Base-by-base conservation (phyloP, 1,140 invertebrate genomes). In the Saccostrea cuccullata region DNA sequence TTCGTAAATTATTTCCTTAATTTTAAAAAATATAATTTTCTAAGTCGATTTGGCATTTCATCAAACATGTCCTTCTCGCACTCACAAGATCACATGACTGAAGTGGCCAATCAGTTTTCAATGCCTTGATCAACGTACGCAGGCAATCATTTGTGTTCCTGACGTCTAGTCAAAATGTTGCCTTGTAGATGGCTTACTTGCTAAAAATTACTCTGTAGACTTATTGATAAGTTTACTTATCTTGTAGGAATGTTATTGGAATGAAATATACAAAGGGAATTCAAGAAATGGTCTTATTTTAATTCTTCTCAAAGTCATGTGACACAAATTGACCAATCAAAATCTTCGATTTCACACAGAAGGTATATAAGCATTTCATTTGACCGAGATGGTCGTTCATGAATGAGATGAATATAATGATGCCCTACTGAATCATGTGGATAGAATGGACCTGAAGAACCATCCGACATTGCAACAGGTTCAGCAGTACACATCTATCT, bases 381-480 rank as follows among this genome's bases (percentile, higher is more conserved):
- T 86, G 55, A 82, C 89, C 89, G 87, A 86, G 89, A 90, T 88
- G 89, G 89, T 90, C 87, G 89, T 56, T 86, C 90, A 93, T 92
- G 91, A 91, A 91, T 89, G 90, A 92, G 90, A 92, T 91, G 87
- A 91, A 93, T 87, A 90, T 89, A 89, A 89, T 90, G 90, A 90
- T 91, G 91, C 90, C 92, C 87, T 90, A 88, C 90, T 90, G 89
- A 94, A 95, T 95, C 94, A 91, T 89, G 90, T 90, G 82, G 89
- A 92, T 90, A 92, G 91, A 91, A 95, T 94, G 94, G 94, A 94
- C 93, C 93, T 93, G 90, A 93, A 92, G 92, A 94, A 91, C 94
- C 94, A 95, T 95, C 94, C 94, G 92, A 93, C 93, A 91, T 93
- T 95, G 92, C 93, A 93, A 94, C 92, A 93, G 92, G 94, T 93